Evolutionary conservation across 2,888 invertebrate genomes (phyloP), one percentile per base, ranked within the genome.

Genomic region (Neoaliturus tenellus): DNA sequence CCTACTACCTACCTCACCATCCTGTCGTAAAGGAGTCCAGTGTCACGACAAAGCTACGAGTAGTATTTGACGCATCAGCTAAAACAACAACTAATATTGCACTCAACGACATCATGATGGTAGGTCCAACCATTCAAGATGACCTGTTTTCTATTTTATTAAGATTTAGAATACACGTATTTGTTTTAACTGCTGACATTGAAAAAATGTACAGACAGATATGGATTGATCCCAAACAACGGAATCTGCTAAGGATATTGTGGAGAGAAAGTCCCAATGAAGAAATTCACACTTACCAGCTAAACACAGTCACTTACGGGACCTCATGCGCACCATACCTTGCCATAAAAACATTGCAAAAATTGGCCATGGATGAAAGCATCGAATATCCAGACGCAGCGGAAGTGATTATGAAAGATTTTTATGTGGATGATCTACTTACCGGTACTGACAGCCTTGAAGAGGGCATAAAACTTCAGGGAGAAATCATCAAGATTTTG

Each of bases 131-230:
- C 0, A 75, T 90, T 0, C 89, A 90, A 82, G 86, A 88, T 10
- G 88, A 89, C 28, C 83, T 90, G 4, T 86, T 88, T 69, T 83
- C 87, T 14, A 87, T 89, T 17, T 62, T 90, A 0, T 20, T 89
- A 0, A 69, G 88, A 12, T 89, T 88, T 83, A 81, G 90, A 0
- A 83, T 84, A 4, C 86, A 89, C 80, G 85, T 84, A 6, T 86
- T 87, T 35, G 88, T 89, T 0, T 85, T 90, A 14, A 88, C 88
- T 8, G 89, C 89, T 0, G 90, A 90, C 81, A 88, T 91, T 14
- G 88, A 86, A 28, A 90, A 90, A 85, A 90, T 90, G 89, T 90
- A 89, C 82, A 85, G 89, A 0, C 89, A 89, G 84, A 87, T 90
- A 17, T 20, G 55, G 0, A 81, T 90, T 0, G 80, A 87, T n/a